Base-by-base conservation (phyloP, 2,113 vertebrate species). In the Macrotis lagotis region DNA sequence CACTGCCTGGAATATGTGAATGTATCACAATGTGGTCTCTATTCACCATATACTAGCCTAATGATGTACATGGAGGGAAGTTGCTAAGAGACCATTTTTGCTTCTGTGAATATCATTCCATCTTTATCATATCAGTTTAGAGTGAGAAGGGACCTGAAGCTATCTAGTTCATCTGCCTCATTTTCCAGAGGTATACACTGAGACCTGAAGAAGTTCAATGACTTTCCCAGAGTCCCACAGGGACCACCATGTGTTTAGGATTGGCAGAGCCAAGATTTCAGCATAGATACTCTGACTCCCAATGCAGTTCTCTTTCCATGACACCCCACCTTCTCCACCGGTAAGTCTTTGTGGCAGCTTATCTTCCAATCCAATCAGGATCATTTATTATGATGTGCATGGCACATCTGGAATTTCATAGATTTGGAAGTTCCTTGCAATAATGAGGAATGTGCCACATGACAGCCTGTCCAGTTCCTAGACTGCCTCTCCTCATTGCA, bases 71-170 rank as follows among this genome's bases (percentile, higher is more conserved):
- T 8, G 66, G 93, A 28, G 48, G 89, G 28, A 89, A 92, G 50
- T 92, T 92, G 26, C 26, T 89, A 90, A 59, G 51, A 88, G 44
- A 88, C 2, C 47, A 49, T 48, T 94, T 94, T 91, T 74, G 51
- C 92, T 96, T 92, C 24, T 95, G 53, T 91, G 47, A 83, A 48
- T 94, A 92, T 94, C 37, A 44, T 92, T 95, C 95, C 28, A 50
- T 74, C 37, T 8, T 44, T 74, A 19, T 44, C 16, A 74, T 74
- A 74, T 19, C 66, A n/a, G 6, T 74, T 19, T n/a, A 74, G 37
- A 74, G 66, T 74, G 16, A 37, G 66, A 44, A 74, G 37, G 66
- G 16, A 44, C 37, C 14, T 44, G 14, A 37, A n/a, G 16, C 37
- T 74, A n/a, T 2, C 37, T n/a, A n/a, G 16, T n/a, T 37, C 37